These are phyloP conservation scores for Promerops cafer DNA, from an alignment of 2,113 vertebrate genomes.

Conservation along the genomic window DNA sequence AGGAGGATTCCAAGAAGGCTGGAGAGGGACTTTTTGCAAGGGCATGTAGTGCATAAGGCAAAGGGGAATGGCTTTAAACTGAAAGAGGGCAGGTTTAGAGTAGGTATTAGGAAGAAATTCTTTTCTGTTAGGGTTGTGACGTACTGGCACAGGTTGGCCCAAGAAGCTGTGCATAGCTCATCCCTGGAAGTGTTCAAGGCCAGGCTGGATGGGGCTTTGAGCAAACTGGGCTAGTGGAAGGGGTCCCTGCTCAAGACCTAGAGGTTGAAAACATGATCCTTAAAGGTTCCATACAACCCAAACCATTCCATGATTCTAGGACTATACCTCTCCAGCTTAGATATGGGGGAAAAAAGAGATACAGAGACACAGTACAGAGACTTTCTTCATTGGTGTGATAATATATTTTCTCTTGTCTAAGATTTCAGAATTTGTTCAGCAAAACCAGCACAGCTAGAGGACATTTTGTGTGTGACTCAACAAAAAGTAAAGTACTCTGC, in stretches of 20 bases:
- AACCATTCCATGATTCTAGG: background rate
- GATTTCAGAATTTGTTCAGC: background rate
- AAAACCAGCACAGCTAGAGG: background rate
- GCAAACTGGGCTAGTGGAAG: background rate
- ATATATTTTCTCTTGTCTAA: rapidly evolving
- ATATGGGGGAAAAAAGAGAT: background rate
- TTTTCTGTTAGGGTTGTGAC: background rate
- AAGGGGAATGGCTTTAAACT: background rate
- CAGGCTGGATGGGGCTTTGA: background rate
- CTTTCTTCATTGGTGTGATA: background rate
- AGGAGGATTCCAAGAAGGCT: background rate
- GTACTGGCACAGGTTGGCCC: background rate
- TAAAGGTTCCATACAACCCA: background rate
- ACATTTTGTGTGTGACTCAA: background rate
- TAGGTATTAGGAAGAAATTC: background rate
- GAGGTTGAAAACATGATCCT: background rate
- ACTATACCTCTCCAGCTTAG: background rate
- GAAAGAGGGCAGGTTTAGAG: background rate
- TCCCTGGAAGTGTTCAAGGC: background rate
- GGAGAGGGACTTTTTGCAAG: background rate
- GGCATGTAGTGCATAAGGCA: background rate
- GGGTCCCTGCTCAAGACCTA: rapidly evolving
- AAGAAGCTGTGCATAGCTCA: background rate
- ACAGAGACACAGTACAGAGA: rapidly evolving
- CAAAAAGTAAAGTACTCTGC: background rate